phyloP scores from a whole-genome alignment of 2,888 invertebrate species.

The Seira ritae region DNA sequence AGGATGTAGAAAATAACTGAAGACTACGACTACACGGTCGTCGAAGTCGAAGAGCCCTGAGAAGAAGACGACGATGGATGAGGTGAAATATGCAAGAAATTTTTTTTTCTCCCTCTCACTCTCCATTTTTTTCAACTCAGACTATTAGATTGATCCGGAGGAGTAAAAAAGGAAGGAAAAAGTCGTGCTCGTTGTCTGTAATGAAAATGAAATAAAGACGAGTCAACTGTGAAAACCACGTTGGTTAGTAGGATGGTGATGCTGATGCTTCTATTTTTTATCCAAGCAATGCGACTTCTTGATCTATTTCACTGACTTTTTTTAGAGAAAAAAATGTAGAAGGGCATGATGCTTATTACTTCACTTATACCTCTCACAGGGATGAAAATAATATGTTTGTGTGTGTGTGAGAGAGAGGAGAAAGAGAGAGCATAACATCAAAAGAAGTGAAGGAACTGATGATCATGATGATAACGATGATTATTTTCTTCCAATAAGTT shows the following conservation, averaged over 20 bases:
- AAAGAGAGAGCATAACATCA: conserved; percentile 21
- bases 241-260: conserved; percentile 8
- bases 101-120: conserved; percentile 21
- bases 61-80: conserved; percentile 15
- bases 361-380: conserved; percentile 15
- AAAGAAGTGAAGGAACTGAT: conserved; percentile 8
- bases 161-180: conserved; percentile 19
- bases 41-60: conserved; percentile 4
- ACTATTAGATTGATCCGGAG: conserved; percentile 20
- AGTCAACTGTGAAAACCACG: conserved; percentile 46
- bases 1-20: neutral
- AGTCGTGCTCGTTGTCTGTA: conserved; percentile 3
- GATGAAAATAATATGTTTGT: conserved; percentile 21
- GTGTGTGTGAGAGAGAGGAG: too few species aligned
- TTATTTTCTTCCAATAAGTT: conserved; percentile 21
- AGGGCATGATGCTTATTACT: conserved; percentile 18
- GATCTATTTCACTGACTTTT: conserved; percentile 21
- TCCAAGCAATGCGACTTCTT: too few species aligned
- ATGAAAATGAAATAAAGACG: conserved; percentile 41
- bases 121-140: neutral
- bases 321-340: neutral
- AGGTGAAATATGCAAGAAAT: conserved; percentile 46
- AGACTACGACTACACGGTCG: neutral
- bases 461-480: conserved; percentile 9
- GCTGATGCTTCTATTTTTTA: neutral